Evolutionary conservation across 2,888 invertebrate species (phyloP).

Genomic region (Deilephila elpenor): DNA sequence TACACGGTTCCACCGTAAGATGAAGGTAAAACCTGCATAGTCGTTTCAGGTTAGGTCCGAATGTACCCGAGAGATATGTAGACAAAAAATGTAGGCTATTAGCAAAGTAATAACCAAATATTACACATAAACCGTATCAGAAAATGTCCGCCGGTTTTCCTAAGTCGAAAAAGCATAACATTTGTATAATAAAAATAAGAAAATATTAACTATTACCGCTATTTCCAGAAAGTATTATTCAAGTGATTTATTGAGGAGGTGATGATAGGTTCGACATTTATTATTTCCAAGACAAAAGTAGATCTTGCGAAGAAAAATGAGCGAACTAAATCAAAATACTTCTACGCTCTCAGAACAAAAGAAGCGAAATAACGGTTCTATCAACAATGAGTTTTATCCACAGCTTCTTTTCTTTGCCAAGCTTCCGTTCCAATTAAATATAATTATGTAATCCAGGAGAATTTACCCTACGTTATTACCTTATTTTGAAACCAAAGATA

Average conservation of each 20-base stretch:
- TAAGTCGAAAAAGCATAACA: too few relatives aligned
- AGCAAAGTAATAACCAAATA: too few relatives aligned
- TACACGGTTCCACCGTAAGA: too few relatives aligned
- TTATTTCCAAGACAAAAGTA: conserved; percentile 1
- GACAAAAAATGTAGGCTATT: too few relatives aligned
- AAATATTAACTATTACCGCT: too few relatives aligned
- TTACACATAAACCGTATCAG: too few relatives aligned
- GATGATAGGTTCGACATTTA: conserved; percentile 5
- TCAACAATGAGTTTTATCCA: neutral
- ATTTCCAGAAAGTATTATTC: too few relatives aligned
- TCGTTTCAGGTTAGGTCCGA: too few relatives aligned
- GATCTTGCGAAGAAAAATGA: conserved; percentile 3
- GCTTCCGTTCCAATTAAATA: neutral
- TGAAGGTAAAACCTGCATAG: too few relatives aligned
- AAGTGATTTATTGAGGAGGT: neutral
- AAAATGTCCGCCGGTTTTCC: too few relatives aligned
- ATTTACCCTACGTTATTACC: neutral
- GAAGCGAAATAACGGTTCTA: neutral
- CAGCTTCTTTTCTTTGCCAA: neutral
- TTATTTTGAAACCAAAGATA: conserved; percentile 6
- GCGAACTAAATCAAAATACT: neutral
- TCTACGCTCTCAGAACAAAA: neutral
- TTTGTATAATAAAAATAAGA: too few relatives aligned
- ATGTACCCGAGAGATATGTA: too few relatives aligned
- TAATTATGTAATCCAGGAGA: neutral